These are phyloP conservation scores for Bufo gargarizans DNA, from an alignment of 2,113 vertebrate species.

Conservation along the genomic window DNA sequence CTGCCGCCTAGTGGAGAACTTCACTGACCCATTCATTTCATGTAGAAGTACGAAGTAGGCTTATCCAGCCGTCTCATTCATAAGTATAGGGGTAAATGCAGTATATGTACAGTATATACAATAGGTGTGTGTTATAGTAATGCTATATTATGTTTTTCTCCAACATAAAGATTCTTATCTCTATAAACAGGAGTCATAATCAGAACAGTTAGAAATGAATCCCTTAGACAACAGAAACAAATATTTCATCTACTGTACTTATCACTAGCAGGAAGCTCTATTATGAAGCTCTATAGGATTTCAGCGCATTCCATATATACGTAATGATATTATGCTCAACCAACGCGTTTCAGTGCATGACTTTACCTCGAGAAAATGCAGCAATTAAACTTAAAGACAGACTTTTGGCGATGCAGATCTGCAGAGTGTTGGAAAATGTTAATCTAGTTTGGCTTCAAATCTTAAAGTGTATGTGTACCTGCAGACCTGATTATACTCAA, in stretches of 20 bases:
- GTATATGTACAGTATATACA: neutral
- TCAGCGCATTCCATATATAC: neutral
- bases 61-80: neutral
- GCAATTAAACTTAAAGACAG: no score
- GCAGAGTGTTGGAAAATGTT: no score
- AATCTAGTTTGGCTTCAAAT: no score
- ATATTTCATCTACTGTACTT: neutral
- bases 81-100: neutral
- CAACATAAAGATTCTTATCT: neutral
- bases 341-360: neutral
- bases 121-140: neutral
- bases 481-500: no score
- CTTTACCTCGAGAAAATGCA: neutral
- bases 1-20: constrained; percentile 93
- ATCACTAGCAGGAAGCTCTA: neutral
- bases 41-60: neutral
- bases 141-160: neutral
- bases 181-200: neutral
- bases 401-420: no score
- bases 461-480: no score
- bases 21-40: neutral
- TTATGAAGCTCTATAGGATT: neutral
- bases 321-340: neutral
- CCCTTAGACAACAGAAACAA: neutral
- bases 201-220: neutral